phyloP scores from a whole-genome alignment of 2,888 invertebrate genomes.

The Ormyrus thymus region DNA sequence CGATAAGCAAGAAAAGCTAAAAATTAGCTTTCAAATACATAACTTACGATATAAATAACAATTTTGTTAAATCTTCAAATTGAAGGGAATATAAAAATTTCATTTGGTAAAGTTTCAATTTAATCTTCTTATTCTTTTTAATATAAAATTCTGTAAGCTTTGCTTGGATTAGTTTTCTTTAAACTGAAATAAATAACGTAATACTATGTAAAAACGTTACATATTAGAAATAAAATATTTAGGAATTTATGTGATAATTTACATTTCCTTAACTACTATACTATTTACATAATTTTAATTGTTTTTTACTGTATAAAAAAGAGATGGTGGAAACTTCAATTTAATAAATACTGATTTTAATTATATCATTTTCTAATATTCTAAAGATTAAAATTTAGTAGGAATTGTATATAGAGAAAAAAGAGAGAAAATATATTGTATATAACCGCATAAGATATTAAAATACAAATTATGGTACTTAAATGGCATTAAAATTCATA shows the following conservation, averaged over 20 bases:
- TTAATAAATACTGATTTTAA: constrained; percentile 40
- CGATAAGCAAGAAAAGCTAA: constrained; percentile 66
- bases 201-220: constrained; percentile 1
- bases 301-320: constrained; percentile 7
- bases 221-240: not conserved
- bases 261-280: constrained; percentile 4
- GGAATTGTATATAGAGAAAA: constrained; percentile 47
- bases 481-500: no score
- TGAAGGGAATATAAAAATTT: constrained; percentile 19
- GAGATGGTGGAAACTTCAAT: constrained; percentile 19
- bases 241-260: constrained; percentile 1
- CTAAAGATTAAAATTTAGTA: constrained; percentile 10
- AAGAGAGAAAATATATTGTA: constrained; percentile 47
- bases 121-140: not conserved
- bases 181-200: not conserved
- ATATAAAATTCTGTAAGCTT: not conserved
- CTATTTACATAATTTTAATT: constrained; percentile 43
- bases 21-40: constrained; percentile 41
- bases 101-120: constrained; percentile 10
- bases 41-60: constrained; percentile 23
- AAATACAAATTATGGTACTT: constrained; percentile 1
- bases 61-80: not conserved
- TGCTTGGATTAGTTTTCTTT: not conserved
- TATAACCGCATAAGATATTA: constrained; percentile 34
- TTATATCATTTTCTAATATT: constrained; percentile 2